These are phyloP conservation scores for Stomorhina lunata DNA, from an alignment of 2,888 invertebrate genomes.

Conservation along the genomic window DNA sequence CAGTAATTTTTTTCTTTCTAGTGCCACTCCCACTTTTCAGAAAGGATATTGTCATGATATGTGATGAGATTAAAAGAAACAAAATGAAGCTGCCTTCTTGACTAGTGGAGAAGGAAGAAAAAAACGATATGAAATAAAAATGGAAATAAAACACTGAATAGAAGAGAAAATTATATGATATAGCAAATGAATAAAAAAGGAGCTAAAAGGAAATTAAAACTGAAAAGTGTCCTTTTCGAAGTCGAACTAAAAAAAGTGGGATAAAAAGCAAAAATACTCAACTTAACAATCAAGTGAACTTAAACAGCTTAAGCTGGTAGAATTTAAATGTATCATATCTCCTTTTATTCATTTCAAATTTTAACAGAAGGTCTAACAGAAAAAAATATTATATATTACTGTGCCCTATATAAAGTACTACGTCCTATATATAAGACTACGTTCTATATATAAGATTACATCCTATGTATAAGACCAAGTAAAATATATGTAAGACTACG, in stretches of 20 bases:
- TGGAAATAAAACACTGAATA: constrained; percentile 9
- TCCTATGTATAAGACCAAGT: too few relatives aligned
- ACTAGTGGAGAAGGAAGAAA: background rate
- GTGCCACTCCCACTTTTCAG: background rate
- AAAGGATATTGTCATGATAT: constrained; percentile 40
- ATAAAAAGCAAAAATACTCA: background rate
- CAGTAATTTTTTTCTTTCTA: constrained; percentile 14
- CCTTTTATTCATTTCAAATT: background rate
- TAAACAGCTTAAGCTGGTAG: background rate
- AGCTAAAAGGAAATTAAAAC: constrained; percentile 32
- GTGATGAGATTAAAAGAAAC: constrained; percentile 40
- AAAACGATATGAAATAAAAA: background rate
- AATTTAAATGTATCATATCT: background rate
- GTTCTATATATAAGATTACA: too few relatives aligned
- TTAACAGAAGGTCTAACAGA: background rate
- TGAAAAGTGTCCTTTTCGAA: constrained; percentile 24
- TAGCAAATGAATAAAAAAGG: constrained; percentile 20
- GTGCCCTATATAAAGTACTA: too few relatives aligned
- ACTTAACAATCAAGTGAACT: background rate
- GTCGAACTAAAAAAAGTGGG: background rate
- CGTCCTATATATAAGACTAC: too few relatives aligned
- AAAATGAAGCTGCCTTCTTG: constrained; percentile 1
- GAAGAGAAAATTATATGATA: background rate
- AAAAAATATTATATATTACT: too few relatives aligned
- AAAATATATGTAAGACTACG: too few relatives aligned